A percentile compares a stretch with the other conserved stretches of the same genome.
Conservation (phyloP, 2,888 invertebrate species). For the Heliothis peltigera region DNA sequence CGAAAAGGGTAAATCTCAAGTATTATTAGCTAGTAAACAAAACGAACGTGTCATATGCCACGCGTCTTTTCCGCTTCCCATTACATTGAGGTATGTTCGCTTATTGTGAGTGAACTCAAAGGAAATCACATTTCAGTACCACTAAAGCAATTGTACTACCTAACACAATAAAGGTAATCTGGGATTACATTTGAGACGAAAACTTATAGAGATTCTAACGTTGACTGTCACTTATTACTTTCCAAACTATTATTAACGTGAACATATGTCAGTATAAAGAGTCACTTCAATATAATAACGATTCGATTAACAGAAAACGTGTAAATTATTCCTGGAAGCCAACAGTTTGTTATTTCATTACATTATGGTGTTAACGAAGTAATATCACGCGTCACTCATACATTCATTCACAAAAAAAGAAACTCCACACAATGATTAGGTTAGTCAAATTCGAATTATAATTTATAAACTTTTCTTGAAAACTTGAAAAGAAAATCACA, state of each 20-base stretch:
- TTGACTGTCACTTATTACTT: background rate
- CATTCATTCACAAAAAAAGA: slow-evolving; percentile 60
- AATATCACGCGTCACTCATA: slow-evolving; percentile 61
- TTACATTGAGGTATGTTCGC: slow-evolving; percentile 19
- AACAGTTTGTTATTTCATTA: slow-evolving; percentile 56
- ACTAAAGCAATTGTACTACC: slow-evolving; percentile 7
- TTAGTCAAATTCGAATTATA: slow-evolving; percentile 5
- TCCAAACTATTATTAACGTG: background rate
- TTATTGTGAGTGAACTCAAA: background rate
- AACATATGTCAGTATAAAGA: background rate
- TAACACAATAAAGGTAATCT: slow-evolving; percentile 31
- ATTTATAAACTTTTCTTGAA: background rate
- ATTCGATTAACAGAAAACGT: background rate
- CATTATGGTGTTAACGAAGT: slow-evolving; percentile 75
- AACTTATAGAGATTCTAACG: slow-evolving; percentile 50
- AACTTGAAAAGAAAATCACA: background rate
- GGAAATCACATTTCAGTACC: slow-evolving; percentile 11
- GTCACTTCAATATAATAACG: background rate
- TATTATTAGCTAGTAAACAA: slow-evolving; percentile 17
- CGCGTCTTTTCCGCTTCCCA: slow-evolving; percentile 14
- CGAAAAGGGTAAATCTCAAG: background rate
- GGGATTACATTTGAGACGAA: slow-evolving; percentile 39
- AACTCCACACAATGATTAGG: slow-evolving; percentile 33
- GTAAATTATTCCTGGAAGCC: slow-evolving; percentile 18
- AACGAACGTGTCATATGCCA: slow-evolving; percentile 40